Percentiles rank a stretch among this genome's conserved stretches.
These are phyloP conservation scores for Bombus sylvicola DNA, from an alignment of 1,140 invertebrate species.

Conservation along the genomic window DNA sequence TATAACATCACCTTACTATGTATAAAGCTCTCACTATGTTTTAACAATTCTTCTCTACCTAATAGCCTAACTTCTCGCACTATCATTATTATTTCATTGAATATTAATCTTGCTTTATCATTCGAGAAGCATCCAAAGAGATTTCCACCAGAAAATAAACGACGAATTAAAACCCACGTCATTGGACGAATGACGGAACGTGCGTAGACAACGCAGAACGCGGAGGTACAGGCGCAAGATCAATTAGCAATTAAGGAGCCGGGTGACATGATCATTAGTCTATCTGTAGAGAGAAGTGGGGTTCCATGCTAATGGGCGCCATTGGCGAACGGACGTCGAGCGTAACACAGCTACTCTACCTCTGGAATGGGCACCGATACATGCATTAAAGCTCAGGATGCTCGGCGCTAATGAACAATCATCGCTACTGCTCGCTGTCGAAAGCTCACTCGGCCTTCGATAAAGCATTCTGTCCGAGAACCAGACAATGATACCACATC, in stretches of 20 bases:
- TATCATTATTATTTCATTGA: neutral
- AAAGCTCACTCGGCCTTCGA: slow-evolving; percentile 14
- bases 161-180: neutral
- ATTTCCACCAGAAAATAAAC: neutral
- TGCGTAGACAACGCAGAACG: slow-evolving; percentile 11
- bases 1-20: neutral
- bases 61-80: neutral
- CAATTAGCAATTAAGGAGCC: slow-evolving; percentile 74
- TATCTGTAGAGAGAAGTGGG: slow-evolving; percentile 50
- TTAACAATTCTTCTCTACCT: neutral
- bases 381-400: slow-evolving; percentile 52
- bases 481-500: neutral
- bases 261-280: slow-evolving; percentile 71
- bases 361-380: slow-evolving; percentile 36
- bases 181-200: neutral
- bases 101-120: neutral
- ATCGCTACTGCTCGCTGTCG: slow-evolving; percentile 48
- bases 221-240: slow-evolving; percentile 56
- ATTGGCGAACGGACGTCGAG: slow-evolving; percentile 45
- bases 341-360: slow-evolving; percentile 43
- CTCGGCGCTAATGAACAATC: slow-evolving; percentile 58
- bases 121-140: neutral
- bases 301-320: slow-evolving; percentile 59
- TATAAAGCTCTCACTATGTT: neutral
- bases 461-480: slow-evolving; percentile 32